Conservation (phyloP, 2,797 vertebrate genomes). For the Astyanax mexicanus region DNA sequence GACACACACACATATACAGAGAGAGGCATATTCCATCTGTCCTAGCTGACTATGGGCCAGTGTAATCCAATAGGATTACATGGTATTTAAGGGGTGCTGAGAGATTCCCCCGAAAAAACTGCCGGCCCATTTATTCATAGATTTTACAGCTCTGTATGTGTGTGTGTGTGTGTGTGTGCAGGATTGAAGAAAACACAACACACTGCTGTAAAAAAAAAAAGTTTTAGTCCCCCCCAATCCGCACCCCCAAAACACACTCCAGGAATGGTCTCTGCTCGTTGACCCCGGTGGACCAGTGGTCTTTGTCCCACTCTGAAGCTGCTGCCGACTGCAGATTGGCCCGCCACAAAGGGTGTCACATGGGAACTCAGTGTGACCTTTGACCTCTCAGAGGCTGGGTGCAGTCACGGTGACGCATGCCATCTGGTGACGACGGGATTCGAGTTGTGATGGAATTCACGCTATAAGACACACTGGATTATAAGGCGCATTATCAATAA, state of each 20-base stretch:
- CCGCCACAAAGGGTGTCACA: conserved; percentile 81
- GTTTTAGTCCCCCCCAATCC: conserved; percentile 22
- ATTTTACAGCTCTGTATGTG: not conserved
- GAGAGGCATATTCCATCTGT: conserved; percentile 44
- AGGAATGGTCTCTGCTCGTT: conserved; percentile 46
- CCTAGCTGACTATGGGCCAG: conserved; percentile 20
- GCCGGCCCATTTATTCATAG: not conserved
- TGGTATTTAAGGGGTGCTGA: conserved; percentile 27
- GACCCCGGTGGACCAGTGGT: conserved; percentile 65
- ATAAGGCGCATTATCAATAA: no score
- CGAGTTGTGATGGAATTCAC: no score
- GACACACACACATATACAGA: not conserved
- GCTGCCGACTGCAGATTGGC: conserved; percentile 77
- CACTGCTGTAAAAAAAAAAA: conserved; percentile 40
- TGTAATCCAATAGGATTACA: conserved; percentile 57
- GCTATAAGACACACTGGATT: no score
- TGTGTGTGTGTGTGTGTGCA: no score
- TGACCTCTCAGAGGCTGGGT: conserved; percentile 74
- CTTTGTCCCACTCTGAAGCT: conserved; percentile 82
- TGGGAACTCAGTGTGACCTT: conserved; percentile 85
- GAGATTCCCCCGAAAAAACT: conserved; percentile 33
- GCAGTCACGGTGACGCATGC: conserved; percentile 71
- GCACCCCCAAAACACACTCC: no score
- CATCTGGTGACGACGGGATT: conserved; percentile 52
- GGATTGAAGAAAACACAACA: not conserved